Evolutionary conservation across 2,888 invertebrate genomes (phyloP).

Genomic region (Drosophila histrio): DNA sequence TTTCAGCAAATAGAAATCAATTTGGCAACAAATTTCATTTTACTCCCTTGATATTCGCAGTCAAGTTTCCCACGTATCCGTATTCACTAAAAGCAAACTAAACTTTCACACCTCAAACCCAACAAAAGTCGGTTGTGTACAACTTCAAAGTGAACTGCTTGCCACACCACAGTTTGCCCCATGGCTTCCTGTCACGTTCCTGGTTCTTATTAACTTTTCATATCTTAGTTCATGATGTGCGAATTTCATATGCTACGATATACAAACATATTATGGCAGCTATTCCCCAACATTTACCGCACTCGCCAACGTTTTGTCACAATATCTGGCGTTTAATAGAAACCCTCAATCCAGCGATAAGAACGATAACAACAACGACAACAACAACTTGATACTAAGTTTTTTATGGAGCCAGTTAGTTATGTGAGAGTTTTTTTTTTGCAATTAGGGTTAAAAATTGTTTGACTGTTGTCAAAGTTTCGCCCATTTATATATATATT

Average conservation of each 20-base stretch:
- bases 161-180: constrained; percentile 39
- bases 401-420: constrained; percentile 39
- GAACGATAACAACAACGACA: constrained; percentile 1
- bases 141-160: constrained; percentile 42
- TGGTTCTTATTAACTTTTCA: constrained; percentile 71
- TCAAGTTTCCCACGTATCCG: not conserved
- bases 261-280: constrained; percentile 38
- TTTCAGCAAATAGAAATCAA: constrained; percentile 40
- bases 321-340: constrained; percentile 40
- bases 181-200: constrained; percentile 58
- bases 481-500: constrained; percentile 35
- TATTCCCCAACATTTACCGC: constrained; percentile 5
- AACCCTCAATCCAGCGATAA: constrained; percentile 15
- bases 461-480: constrained; percentile 28
- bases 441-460: constrained; percentile 53
- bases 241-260: constrained; percentile 56
- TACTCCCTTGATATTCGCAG: constrained; percentile 21
- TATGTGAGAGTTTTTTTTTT: constrained; percentile 26
- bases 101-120: constrained; percentile 46
- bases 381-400: constrained; percentile 18
- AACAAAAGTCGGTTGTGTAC: constrained; percentile 6
- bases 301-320: constrained; percentile 50
- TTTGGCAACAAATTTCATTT: constrained; percentile 29
- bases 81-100: not conserved
- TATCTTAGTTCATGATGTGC: constrained; percentile 62